A percentile compares a stretch with the other conserved stretches of the same genome.
Evolutionary conservation across 2,113 vertebrate genomes (phyloP).

Genomic region (Neotragus moschatus): DNA sequence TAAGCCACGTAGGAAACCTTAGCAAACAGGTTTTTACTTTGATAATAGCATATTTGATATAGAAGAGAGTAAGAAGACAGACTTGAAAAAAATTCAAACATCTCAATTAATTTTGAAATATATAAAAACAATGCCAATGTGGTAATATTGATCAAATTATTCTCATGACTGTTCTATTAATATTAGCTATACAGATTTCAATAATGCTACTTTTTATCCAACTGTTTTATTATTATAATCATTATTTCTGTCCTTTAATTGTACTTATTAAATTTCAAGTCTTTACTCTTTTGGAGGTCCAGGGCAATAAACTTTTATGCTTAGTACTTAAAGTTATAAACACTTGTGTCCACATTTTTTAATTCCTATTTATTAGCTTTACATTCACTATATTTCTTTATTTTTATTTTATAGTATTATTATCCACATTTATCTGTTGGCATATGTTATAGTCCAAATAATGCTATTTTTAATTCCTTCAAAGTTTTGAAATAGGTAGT

Average conservation of each 20-base stretch:
- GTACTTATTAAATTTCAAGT: not conserved
- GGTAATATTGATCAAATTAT: slow-evolving; percentile 35
- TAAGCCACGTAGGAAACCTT: not conserved
- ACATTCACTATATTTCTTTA: not conserved
- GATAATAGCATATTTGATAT: not conserved
- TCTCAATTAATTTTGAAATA: not conserved
- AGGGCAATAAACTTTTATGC: not conserved
- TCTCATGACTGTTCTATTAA: not conserved
- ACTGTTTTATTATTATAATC: slow-evolving; percentile 49
- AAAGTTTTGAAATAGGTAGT: not conserved
- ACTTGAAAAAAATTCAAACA: not conserved
- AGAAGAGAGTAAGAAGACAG: not conserved
- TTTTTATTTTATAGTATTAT: not conserved
- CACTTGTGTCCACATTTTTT: not conserved
- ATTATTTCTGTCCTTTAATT: slow-evolving; percentile 2
- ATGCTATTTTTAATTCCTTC: not conserved
- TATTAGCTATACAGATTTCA: slow-evolving; percentile 22
- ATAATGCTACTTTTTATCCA: slow-evolving; percentile 14
- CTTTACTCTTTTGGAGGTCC: not conserved
- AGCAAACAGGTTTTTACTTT: not conserved
- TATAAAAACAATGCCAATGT: not conserved
- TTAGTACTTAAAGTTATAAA: not conserved
- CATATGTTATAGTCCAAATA: not conserved
- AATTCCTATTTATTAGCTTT: not conserved
- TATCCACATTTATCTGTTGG: not conserved